Base-by-base conservation (phyloP, 53 echinoderm and acorn worm genomes). In the Echinarachnius parma region DNA sequence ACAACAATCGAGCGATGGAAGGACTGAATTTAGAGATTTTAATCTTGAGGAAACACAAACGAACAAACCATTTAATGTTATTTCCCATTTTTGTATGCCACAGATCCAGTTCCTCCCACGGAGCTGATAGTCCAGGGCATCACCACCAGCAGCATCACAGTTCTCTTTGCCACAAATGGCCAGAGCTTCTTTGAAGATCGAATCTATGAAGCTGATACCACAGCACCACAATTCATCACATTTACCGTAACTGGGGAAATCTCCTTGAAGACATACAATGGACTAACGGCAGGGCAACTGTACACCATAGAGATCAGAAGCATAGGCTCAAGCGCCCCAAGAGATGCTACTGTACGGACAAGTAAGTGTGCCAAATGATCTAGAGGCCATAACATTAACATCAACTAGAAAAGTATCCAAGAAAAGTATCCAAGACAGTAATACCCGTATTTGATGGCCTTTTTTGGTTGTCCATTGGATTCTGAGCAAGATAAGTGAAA, bases 301-400 rank as follows among this genome's bases (percentile, higher is more conserved):
- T 85, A 85, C 62, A 85, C 80, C 3, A 65, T 80, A 9, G 77
- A 77, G 21, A 67, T 83, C 28, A 61, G 39, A 15, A 52, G 60
- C n/a, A 48, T 66, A 16, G 33, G 61, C 21, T 9, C 21, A 5
- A 24, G 21, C 4, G 10, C 60, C 1, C 35, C 62, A 4, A 31
- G 39, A 35, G 14, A 59, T 15, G 28, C 60, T 8, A 48, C 47
- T 46, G 77, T 77, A 21, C 83, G 83, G 5, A 83, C 83, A 35
- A 74, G 83, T 83, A 39, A 83, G 83, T 67, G 4, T 49, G 19
- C n/a, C n/a, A n/a, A n/a, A n/a, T n/a, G n/a, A n/a, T n/a, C n/a
- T n/a, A n/a, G n/a, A n/a, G n/a, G n/a, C n/a, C n/a, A n/a, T n/a
- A n/a, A n/a, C n/a, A n/a, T n/a, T n/a, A n/a, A n/a, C n/a, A n/a